Base-by-base conservation (phyloP, 2,113 vertebrate species). In the Sebastes fasciatus region DNA sequence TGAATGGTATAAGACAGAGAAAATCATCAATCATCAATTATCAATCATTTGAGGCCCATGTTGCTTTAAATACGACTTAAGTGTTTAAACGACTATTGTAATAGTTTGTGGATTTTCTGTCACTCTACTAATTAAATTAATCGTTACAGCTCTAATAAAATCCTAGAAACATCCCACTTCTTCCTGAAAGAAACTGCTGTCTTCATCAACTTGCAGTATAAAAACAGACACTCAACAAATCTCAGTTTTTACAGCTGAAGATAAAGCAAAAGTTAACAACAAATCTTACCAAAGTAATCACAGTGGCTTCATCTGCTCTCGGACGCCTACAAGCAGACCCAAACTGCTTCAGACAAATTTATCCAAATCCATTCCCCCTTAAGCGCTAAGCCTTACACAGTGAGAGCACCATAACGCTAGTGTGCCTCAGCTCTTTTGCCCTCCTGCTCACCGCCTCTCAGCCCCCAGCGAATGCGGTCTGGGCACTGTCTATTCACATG, bases 401-500 rank as follows among this genome's bases (percentile, higher is more conserved):
- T 1, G 40, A 60, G 26, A 51, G 80, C 51, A 34, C 52, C 78
- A n/a, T 11, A 42, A 10, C 61, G 72, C 40, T 11, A 7, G 23
- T 46, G 78, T 45, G 45, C 62, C 64, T 78, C 74, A 46, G 79
- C 79, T 80, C 69, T 77, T 17, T 23, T 77, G 81, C 77, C 79
- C 88, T 77, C 48, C 66, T 45, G 69, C 78, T 84, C 42, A 12
- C 74, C 11, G 63, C 72, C 58, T 84, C 80, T 88, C 82, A 62
- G 63, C 79, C 80, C 77, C 79, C 55, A 43, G 71, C 64, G 8
- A 58, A 77, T 21, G 73, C 7, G 82, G 58, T 88, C 77, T 71
- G 86, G 86, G 74, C 83, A 66, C 85, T 57, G 80, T 84, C 84
- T 76, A 65, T 86, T 91, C 88, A 87, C 88, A 87, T 89, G 80